Percentiles rank a stretch among this genome's conserved stretches.
Evolutionary conservation across 2,797 vertebrate genomes (phyloP).

Genomic region (Urosaurus nigricauda): DNA sequence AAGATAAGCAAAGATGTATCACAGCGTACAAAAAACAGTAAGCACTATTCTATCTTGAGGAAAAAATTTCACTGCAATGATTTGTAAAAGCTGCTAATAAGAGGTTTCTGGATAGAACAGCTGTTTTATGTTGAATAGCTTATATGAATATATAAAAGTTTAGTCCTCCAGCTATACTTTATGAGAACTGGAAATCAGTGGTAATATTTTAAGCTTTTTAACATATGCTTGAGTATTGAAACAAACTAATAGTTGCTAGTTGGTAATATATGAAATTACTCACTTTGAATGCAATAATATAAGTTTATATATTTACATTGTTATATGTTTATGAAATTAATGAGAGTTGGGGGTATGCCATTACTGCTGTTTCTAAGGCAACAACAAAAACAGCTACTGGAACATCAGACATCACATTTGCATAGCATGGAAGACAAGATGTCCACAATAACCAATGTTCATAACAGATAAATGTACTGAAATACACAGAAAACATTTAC

Average conservation of each 20-base stretch:
- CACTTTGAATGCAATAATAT: constrained; percentile 1
- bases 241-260: background rate
- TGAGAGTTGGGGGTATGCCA: constrained; percentile 24
- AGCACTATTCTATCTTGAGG: background rate
- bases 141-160: background rate
- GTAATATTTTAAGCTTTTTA: constrained; percentile 7
- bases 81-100: background rate
- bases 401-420: constrained; percentile 54
- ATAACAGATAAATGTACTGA: constrained; percentile 38
- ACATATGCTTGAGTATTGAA: background rate
- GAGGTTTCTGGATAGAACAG: background rate
- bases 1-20: constrained; percentile 53
- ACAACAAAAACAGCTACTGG: constrained; percentile 46
- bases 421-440: constrained; percentile 49
- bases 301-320: background rate
- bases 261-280: constrained; percentile 4
- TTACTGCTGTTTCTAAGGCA: constrained; percentile 34
- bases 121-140: background rate
- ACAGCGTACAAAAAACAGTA: constrained; percentile 40
- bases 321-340: constrained; percentile 10
- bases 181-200: background rate
- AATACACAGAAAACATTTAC: constrained; percentile 48
- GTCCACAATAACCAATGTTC: constrained; percentile 29
- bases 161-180: background rate
- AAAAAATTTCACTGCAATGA: background rate